A percentile compares a stretch with the other conserved stretches of the same genome.
These are phyloP conservation scores for Schizaphis graminum DNA, from an alignment of 2,888 invertebrate genomes.

Conservation along the genomic window DNA sequence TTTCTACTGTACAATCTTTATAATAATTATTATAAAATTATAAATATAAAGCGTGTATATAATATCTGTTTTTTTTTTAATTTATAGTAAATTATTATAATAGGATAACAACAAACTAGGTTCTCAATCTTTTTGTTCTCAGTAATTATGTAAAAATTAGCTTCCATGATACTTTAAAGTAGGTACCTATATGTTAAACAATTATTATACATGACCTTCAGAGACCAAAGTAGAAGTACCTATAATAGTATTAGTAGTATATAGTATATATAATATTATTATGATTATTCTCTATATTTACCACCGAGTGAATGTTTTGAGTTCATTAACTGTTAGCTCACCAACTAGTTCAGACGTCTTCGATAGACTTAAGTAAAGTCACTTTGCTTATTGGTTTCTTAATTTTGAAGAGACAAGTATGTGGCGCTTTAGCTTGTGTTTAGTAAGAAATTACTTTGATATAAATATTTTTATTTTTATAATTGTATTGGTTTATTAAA, in stretches of 20 bases:
- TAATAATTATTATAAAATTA: neutral
- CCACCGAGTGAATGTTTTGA: neutral
- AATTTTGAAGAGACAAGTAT: neutral
- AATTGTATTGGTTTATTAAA: neutral
- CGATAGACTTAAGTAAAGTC: neutral
- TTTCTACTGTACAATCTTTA: neutral
- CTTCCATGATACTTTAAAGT: neutral
- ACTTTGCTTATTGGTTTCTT: neutral
- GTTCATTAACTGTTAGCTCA: neutral
- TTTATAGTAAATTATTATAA: neutral
- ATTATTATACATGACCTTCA: neutral
- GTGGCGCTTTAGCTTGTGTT: neutral
- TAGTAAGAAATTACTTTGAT: conserved; percentile 13
- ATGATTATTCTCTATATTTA: conserved; percentile 10
- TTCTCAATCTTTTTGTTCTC: neutral
- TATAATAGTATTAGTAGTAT: neutral
- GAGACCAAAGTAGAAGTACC: neutral
- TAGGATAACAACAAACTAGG: neutral
- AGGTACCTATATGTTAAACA: neutral
- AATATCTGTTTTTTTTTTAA: neutral
- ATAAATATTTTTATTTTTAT: neutral
- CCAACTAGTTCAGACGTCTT: neutral
- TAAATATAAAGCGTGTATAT: neutral
- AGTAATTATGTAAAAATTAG: neutral
- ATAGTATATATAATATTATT: neutral